Conservation (phyloP, 2,888 invertebrate species). For the Tupiocoris notatus region DNA sequence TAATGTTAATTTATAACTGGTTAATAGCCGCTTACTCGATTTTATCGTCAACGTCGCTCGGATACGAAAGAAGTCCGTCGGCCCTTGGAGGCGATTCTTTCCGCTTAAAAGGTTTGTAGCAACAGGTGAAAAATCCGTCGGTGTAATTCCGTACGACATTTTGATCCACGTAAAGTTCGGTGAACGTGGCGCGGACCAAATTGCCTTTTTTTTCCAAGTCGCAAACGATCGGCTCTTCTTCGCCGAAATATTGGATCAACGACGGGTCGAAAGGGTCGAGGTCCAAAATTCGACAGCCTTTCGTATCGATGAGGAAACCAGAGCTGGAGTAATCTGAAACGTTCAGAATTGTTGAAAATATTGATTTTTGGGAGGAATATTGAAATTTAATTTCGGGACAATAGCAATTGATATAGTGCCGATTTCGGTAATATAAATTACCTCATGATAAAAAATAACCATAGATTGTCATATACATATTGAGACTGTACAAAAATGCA, state of each 20-base stretch:
- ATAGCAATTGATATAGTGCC: too few relatives aligned
- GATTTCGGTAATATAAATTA: too few relatives aligned
- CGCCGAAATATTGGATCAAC: slow-evolving; percentile 57
- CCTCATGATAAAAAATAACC: too few relatives aligned
- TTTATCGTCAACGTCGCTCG: slow-evolving; percentile 36
- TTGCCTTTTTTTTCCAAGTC: slow-evolving; percentile 54
- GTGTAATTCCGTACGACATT: slow-evolving; percentile 58
- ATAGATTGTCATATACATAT: too few relatives aligned
- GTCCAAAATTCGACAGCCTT: slow-evolving; percentile 67
- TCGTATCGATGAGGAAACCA: slow-evolving; percentile 61
- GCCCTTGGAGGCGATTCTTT: slow-evolving; percentile 54
- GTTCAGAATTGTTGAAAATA: too few relatives aligned
- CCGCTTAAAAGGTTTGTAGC: slow-evolving; percentile 63
- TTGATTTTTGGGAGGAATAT: too few relatives aligned
- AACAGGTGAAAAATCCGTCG: slow-evolving; percentile 60
- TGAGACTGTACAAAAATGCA: too few relatives aligned
- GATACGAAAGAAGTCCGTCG: not conserved
- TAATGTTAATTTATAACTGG: too few relatives aligned
- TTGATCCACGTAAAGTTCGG: slow-evolving; percentile 60
- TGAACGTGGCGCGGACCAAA: slow-evolving; percentile 59
- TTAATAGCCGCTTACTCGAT: slow-evolving; percentile 41
- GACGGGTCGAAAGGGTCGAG: slow-evolving; percentile 63
- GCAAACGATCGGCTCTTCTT: slow-evolving; percentile 57
- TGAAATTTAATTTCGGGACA: too few relatives aligned
- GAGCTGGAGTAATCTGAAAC: slow-evolving; percentile 14